Conservation (phyloP, 92 coral and sea anemone genomes). For the Palythoa heliodiscus region DNA sequence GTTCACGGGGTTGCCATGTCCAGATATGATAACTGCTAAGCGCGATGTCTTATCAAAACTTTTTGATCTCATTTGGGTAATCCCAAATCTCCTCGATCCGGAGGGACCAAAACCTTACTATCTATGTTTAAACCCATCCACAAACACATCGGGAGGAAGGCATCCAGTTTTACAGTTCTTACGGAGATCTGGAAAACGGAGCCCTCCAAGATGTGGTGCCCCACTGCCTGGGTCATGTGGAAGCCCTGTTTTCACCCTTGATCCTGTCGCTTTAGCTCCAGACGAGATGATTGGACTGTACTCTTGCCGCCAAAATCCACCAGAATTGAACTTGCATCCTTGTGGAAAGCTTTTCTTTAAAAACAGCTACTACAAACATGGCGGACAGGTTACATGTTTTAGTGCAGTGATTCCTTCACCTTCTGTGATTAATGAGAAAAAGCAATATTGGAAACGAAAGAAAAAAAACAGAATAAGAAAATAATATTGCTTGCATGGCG, state of each 20-base stretch:
- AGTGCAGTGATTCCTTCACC: no score
- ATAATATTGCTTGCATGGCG: no score
- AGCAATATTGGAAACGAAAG: no score
- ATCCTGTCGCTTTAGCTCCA: not conserved
- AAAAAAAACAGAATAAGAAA: not conserved
- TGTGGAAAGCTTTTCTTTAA: not conserved
- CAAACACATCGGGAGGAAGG: not conserved
- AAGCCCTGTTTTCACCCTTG: not conserved
- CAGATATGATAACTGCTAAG: constrained; percentile 8
- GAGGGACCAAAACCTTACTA: not conserved
- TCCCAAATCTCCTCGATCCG: not conserved
- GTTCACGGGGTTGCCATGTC: constrained; percentile 8
- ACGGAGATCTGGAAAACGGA: not conserved
- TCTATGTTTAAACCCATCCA: constrained; percentile 5
- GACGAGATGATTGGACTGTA: not conserved
- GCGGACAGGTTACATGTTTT: not conserved
- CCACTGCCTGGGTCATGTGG: constrained; percentile 12
- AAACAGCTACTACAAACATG: not conserved
- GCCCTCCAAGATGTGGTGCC: not conserved
- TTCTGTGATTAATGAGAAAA: not conserved
- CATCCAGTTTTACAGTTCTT: constrained; percentile 2
- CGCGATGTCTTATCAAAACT: not conserved
- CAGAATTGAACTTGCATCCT: not conserved
- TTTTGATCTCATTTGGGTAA: not conserved
- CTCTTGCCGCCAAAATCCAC: not conserved